These are phyloP conservation scores for Cosmopolites sordidus DNA, from an alignment of 2,888 invertebrate species.

Conservation along the genomic window DNA sequence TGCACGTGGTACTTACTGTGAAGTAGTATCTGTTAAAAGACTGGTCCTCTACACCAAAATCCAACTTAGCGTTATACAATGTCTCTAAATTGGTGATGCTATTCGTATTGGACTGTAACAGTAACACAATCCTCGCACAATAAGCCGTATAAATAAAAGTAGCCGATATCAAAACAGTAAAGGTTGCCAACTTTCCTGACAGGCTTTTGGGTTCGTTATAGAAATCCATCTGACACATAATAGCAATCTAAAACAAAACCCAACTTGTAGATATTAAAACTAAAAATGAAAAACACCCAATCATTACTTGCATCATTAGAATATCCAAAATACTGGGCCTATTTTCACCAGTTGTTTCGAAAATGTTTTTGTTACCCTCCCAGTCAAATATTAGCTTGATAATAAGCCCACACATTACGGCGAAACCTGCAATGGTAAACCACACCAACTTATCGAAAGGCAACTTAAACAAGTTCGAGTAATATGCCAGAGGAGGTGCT, in stretches of 20 bases:
- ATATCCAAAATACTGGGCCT: conserved; percentile 15
- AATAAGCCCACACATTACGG: conserved; percentile 6
- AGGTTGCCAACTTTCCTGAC: conserved; percentile 17
- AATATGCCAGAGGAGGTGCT: conserved; percentile 20
- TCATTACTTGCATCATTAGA: conserved; percentile 19
- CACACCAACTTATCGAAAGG: conserved; percentile 17
- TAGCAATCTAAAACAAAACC: conserved; percentile 7
- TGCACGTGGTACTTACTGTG: conserved; percentile 14
- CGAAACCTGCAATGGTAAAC: conserved; percentile 10
- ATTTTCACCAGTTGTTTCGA: conserved; percentile 5
- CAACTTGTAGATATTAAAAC: no score
- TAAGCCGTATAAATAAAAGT: conserved; percentile 22
- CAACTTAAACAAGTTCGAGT: conserved; percentile 13
- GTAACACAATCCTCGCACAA: conserved; percentile 18
- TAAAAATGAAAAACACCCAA: no score
- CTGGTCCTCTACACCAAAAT: conserved; percentile 20
- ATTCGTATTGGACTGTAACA: conserved; percentile 21
- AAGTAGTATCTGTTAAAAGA: conserved; percentile 16
- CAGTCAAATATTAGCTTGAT: conserved; percentile 11
- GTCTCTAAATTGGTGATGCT: conserved; percentile 8
- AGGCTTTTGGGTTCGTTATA: conserved; percentile 16
- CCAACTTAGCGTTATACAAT: conserved; percentile 16
- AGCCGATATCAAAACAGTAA: conserved; percentile 9
- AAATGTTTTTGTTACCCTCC: conserved; percentile 9
- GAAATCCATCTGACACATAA: conserved; percentile 19